These are phyloP conservation scores for Chloromyia formosa DNA, from an alignment of 2,888 invertebrate species.

Conservation along the genomic window DNA sequence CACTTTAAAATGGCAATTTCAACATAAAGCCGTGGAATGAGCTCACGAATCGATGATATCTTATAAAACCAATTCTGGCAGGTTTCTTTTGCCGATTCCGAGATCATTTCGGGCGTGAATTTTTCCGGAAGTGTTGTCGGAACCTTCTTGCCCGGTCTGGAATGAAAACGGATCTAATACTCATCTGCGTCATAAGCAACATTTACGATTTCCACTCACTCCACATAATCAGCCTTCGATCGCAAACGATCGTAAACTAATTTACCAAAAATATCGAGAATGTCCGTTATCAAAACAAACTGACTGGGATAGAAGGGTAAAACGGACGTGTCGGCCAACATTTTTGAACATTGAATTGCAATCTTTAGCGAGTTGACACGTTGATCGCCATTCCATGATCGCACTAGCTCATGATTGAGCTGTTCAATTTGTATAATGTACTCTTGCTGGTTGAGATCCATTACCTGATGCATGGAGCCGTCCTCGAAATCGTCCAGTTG, in stretches of 20 bases:
- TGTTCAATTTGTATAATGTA: slow-evolving; percentile 89
- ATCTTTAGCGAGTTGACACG: slow-evolving; percentile 95
- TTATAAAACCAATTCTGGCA: slow-evolving; percentile 99
- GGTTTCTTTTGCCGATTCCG: slow-evolving; percentile 91
- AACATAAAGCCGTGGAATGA: slow-evolving; percentile 92
- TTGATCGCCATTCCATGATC: slow-evolving; percentile 94
- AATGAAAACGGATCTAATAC: background rate
- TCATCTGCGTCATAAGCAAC: no score
- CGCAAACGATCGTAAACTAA: slow-evolving; percentile 86
- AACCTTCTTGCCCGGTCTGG: slow-evolving; percentile 67
- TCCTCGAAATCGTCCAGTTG: slow-evolving; percentile 96
- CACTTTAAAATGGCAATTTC: slow-evolving; percentile 93
- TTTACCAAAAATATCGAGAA: slow-evolving; percentile 92
- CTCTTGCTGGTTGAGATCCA: slow-evolving; percentile 92
- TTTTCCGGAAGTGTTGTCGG: slow-evolving; percentile 68
- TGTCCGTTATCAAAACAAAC: slow-evolving; percentile 95
- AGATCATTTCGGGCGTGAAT: slow-evolving; percentile 81
- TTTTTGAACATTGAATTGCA: slow-evolving; percentile 95
- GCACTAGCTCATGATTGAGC: slow-evolving; percentile 88
- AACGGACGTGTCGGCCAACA: slow-evolving; percentile 87
- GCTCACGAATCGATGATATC: slow-evolving; percentile 95
- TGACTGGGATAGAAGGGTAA: slow-evolving; percentile 98
- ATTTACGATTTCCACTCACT: slow-evolving; percentile 59
- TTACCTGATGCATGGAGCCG: slow-evolving; percentile 83
- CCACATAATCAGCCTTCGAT: slow-evolving; percentile 74